phyloP scores from a whole-genome alignment of 2,888 invertebrate genomes.

The Dasysyrphus albostriatus region DNA sequence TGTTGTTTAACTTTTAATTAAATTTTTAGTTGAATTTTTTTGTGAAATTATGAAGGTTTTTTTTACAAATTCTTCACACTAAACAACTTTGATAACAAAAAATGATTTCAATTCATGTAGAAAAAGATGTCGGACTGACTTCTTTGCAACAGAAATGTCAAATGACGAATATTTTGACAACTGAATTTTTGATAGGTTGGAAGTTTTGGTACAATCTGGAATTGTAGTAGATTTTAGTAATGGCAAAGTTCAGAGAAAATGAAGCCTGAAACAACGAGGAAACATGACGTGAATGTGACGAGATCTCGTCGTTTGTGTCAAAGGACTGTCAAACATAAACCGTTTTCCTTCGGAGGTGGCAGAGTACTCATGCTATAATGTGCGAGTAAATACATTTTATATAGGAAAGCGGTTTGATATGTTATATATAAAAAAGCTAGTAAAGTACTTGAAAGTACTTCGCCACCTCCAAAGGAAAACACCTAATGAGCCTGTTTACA shows the following conservation, averaged over 20 bases:
- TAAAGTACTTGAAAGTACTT: too few relatives aligned
- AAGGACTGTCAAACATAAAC: too few relatives aligned
- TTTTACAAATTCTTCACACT: conserved; percentile 10
- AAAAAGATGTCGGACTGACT: conserved; percentile 63
- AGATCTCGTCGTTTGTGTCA: too few relatives aligned
- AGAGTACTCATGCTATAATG: too few relatives aligned
- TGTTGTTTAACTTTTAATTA: conserved; percentile 79
- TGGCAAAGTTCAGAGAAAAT: conserved; percentile 22
- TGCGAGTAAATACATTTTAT: too few relatives aligned
- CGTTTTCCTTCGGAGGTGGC: too few relatives aligned
- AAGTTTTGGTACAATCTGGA: conserved; percentile 36
- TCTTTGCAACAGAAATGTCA: conserved; percentile 45
- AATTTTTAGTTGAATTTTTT: conserved; percentile 21
- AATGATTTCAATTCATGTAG: conserved; percentile 44
- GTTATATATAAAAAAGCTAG: too few relatives aligned
- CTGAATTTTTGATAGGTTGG: conserved; percentile 67
- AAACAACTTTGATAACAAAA: conserved; percentile 22
- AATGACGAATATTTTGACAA: conserved; percentile 66
- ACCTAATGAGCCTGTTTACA: too few relatives aligned
- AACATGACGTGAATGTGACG: too few relatives aligned
- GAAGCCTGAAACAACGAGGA: too few relatives aligned
- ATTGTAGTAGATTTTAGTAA: conserved; percentile 49
- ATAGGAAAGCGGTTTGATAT: too few relatives aligned
- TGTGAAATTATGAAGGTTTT: conserved; percentile 37
- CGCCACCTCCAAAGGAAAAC: too few relatives aligned